These are phyloP conservation scores for Aegotheles bennettii DNA, from an alignment of 2,113 vertebrate species.

Conservation along the genomic window DNA sequence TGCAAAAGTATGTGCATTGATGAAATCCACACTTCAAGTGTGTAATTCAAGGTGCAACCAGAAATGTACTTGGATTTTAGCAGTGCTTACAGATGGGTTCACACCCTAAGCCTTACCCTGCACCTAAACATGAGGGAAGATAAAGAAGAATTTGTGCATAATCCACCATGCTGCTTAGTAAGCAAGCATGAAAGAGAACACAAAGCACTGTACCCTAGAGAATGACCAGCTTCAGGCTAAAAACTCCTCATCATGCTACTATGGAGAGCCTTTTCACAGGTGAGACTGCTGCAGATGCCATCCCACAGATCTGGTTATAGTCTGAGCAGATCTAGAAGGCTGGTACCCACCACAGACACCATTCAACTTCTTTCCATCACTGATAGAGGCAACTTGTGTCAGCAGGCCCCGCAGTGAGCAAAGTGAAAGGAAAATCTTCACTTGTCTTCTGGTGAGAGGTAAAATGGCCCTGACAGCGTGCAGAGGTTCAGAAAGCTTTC, in stretches of 20 bases:
- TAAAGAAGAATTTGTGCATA: not conserved
- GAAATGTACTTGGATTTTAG: not conserved
- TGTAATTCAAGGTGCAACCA: not conserved
- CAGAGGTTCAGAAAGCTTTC: not conserved
- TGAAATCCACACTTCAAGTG: not conserved
- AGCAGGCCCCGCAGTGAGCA: not conserved
- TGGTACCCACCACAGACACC: not conserved
- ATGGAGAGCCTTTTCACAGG: not conserved
- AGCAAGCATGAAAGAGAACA: not conserved
- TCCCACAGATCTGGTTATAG: not conserved
- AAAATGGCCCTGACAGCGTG: rapidly evolving
- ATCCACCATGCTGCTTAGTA: not conserved
- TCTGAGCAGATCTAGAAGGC: not conserved
- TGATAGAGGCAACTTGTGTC: not conserved
- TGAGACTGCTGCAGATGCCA: not conserved
- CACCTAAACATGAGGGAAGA: rapidly evolving
- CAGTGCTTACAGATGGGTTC: not conserved
- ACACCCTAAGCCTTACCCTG: not conserved
- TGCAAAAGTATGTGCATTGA: not conserved
- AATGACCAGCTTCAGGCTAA: not conserved
- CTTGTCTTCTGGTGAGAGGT: not conserved
- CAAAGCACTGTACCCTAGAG: not conserved
- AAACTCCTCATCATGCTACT: not conserved
- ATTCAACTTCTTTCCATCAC: not conserved
- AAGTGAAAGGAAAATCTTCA: not conserved